Base-by-base conservation (phyloP, 1,140 invertebrate genomes). In the Trichonephila clavipes region DNA sequence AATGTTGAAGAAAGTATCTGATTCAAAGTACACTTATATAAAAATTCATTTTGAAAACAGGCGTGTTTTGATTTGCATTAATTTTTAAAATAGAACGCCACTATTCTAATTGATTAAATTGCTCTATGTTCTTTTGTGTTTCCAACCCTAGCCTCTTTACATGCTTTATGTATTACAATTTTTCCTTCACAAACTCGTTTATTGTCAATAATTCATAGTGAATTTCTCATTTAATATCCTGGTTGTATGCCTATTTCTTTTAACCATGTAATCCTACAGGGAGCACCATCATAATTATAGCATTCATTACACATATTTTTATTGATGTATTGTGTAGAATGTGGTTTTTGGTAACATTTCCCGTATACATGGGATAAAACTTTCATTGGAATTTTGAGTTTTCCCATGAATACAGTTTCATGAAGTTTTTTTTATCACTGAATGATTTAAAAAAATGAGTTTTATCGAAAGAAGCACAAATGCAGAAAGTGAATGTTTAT, bases 361-460 rank as follows among this genome's bases (percentile, higher is more conserved):
- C 89, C 89, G 44, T 8, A 90, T 58, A 4, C 10, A 82, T 2
- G 0, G 1, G 58, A 81, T 72, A 6, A 77, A 18, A 59, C 44
- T 24, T 83, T 90, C 89, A 62, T 90, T 90, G 5, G 10, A 51
- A 21, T 90, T 90, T 44, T 90, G 66, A 34, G 89, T 90, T 28
- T 83, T 58, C n/a, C 66, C 89, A 40, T 81, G 66, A 18, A 90
- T 28, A 44, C 66, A 90, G 19, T 61, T 81, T 10, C 14, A 6
- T 19, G 81, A 44, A 90, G n/a, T n/a, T n/a, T n/a, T 83, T 44
- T 4, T 0, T 8, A 58, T 90, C 21, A 44, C 18, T 16, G 1
- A 77, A 44, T 0, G 2, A 28, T 21, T n/a, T n/a, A 0, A 24
- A 88, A n/a, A 88, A 14, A 90, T 64, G 0, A 19, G n/a, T 24